These are phyloP conservation scores for Acromyrmex heyeri DNA, from an alignment of 1,140 invertebrate species.

Conservation along the genomic window DNA sequence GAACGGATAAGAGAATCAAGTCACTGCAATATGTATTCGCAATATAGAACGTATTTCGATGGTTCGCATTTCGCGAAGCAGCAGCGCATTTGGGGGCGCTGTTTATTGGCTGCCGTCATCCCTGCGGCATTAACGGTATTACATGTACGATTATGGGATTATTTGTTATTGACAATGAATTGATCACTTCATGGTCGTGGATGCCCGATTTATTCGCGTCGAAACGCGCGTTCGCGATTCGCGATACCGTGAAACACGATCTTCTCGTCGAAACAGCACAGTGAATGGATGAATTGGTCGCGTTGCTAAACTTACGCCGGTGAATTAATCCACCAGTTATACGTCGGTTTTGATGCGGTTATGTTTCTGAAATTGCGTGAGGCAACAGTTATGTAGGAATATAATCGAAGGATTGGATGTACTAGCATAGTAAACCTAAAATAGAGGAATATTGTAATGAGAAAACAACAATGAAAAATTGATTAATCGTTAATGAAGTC, in stretches of 20 bases:
- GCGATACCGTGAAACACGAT: slow-evolving; percentile 54
- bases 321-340: slow-evolving; percentile 37
- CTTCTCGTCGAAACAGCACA: slow-evolving; percentile 24
- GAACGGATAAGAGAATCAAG: slow-evolving; percentile 16
- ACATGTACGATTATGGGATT: slow-evolving; percentile 59
- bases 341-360: slow-evolving; percentile 15
- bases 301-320: slow-evolving; percentile 4
- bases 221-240: slow-evolving; percentile 16
- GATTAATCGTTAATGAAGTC: not conserved
- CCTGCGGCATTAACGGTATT: slow-evolving; percentile 46
- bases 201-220: slow-evolving; percentile 49
- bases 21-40: slow-evolving; percentile 34
- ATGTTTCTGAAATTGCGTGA: slow-evolving; percentile 53
- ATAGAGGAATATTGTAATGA: not conserved
- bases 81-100: not conserved
- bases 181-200: slow-evolving; percentile 39
- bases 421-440: slow-evolving; percentile 12
- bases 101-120: slow-evolving; percentile 53
- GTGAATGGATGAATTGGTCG: slow-evolving; percentile 49
- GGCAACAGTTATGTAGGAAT: slow-evolving; percentile 22
- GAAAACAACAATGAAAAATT: not conserved
- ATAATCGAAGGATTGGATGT: slow-evolving; percentile 16
- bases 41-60: slow-evolving; percentile 11
- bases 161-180: slow-evolving; percentile 73
- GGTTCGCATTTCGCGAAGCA: not conserved